Evolutionary conservation across 2,888 invertebrate genomes (phyloP).

Genomic region (Catocala nupta): DNA sequence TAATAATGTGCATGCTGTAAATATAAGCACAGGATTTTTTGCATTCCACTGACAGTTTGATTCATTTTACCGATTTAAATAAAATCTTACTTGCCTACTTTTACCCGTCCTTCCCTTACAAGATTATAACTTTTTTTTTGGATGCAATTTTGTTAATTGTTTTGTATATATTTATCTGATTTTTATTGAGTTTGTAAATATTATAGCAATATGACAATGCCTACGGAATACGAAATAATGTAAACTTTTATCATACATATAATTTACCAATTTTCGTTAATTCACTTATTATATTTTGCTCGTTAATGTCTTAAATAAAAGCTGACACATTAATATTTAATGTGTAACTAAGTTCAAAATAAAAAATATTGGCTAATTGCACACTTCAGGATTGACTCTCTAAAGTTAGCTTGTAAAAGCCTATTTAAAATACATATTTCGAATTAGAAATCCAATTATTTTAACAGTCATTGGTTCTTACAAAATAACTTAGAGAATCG

Average conservation of each 20-base stretch:
- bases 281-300: too few relatives aligned
- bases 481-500: conserved; percentile 25
- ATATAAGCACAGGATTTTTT: conserved; percentile 39
- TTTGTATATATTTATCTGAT: not conserved
- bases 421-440: not conserved
- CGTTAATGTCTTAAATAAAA: too few relatives aligned
- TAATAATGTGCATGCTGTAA: conserved; percentile 57
- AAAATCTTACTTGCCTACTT: conserved; percentile 1
- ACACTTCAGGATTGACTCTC: too few relatives aligned
- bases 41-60: conserved; percentile 22
- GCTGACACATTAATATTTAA: too few relatives aligned
- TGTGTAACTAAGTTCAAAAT: too few relatives aligned
- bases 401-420: too few relatives aligned
- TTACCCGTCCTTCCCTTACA: not conserved
- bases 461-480: conserved; percentile 4
- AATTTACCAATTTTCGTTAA: too few relatives aligned
- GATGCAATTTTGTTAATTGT: not conserved
- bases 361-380: too few relatives aligned
- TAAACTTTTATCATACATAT: too few relatives aligned
- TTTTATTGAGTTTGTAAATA: not conserved
- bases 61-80: not conserved
- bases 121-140: not conserved
- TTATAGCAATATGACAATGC: too few relatives aligned
- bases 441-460: not conserved
- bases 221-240: too few relatives aligned